phyloP scores from a whole-genome alignment of 2,888 invertebrate genomes.

The Heliconius erato region DNA sequence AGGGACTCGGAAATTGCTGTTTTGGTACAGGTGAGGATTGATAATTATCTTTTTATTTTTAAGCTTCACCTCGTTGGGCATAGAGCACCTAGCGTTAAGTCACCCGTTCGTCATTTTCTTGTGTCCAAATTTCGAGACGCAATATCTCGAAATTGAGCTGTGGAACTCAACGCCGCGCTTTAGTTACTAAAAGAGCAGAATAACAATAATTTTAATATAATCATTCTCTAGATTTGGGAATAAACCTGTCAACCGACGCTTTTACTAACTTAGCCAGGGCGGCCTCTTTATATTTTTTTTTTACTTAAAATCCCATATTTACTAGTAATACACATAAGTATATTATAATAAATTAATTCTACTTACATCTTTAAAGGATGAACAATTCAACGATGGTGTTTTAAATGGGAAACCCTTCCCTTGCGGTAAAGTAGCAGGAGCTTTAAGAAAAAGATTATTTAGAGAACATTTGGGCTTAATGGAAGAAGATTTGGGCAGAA shows the following conservation, averaged over 20 bases:
- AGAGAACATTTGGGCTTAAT: constrained; percentile 94
- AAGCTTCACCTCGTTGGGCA: no score
- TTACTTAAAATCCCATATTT: no score
- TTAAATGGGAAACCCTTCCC: constrained; percentile 94
- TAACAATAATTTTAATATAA: no score
- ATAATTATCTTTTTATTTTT: not conserved
- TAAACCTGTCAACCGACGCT: no score
- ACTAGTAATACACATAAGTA: no score
- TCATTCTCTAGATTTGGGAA: no score
- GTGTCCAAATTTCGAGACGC: not conserved
- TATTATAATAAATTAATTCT: not conserved
- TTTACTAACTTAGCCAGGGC: no score
- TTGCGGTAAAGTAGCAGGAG: constrained; percentile 94
- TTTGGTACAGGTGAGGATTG: constrained; percentile 89
- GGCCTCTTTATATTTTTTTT: not conserved
- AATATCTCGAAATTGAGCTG: not conserved
- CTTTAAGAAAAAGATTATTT: constrained; percentile 93
- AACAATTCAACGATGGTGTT: constrained; percentile 90
- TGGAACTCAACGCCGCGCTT: not conserved
- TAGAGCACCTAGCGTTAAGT: not conserved
- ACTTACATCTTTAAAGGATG: constrained; percentile 85
- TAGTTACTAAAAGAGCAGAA: not conserved
- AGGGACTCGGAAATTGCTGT: constrained; percentile 98
- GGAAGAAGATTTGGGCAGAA: constrained; percentile 79
- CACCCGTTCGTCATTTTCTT: not conserved